Conservation (phyloP, 2,888 invertebrate species). For the Ectemnius cavifrons region DNA sequence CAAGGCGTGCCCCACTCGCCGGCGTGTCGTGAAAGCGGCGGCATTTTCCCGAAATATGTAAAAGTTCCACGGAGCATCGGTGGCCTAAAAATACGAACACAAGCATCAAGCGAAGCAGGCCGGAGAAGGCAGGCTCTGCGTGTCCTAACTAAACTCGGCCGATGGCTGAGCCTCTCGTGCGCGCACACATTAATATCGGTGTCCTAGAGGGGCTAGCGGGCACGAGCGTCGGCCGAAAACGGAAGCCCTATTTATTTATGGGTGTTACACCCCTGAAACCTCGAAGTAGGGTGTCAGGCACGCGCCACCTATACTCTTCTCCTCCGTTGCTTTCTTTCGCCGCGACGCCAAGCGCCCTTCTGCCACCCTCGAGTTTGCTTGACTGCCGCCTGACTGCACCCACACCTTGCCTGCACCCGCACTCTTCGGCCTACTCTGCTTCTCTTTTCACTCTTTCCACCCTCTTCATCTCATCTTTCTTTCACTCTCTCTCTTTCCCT, state of each 20-base stretch:
- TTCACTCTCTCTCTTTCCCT: conserved; percentile 12
- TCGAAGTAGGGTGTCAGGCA: conserved; percentile 72
- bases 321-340: conserved; percentile 26
- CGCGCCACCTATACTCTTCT: conserved; percentile 69
- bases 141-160: conserved; percentile 29
- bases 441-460: conserved; percentile 25
- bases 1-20: conserved; percentile 32
- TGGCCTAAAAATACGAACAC: conserved; percentile 69
- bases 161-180: conserved; percentile 23
- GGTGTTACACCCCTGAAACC: conserved; percentile 72
- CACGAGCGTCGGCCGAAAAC: conserved; percentile 65
- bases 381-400: conserved; percentile 35
- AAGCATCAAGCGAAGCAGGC: neutral
- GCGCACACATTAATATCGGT: conserved; percentile 47
- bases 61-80: conserved; percentile 62
- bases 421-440: conserved; percentile 2
- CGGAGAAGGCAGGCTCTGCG: conserved; percentile 2
- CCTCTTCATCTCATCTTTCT: conserved; percentile 48
- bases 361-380: neutral
- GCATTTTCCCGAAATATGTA: conserved; percentile 74
- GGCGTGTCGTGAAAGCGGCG: conserved; percentile 41
- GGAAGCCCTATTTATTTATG: conserved; percentile 77
- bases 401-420: conserved; percentile 36
- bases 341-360: too few species aligned
- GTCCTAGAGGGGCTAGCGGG: conserved; percentile 8